A percentile compares a stretch with the other conserved stretches of the same genome.
Conservation (phyloP, 2,888 invertebrate genomes). For the Belgica antarctica region DNA sequence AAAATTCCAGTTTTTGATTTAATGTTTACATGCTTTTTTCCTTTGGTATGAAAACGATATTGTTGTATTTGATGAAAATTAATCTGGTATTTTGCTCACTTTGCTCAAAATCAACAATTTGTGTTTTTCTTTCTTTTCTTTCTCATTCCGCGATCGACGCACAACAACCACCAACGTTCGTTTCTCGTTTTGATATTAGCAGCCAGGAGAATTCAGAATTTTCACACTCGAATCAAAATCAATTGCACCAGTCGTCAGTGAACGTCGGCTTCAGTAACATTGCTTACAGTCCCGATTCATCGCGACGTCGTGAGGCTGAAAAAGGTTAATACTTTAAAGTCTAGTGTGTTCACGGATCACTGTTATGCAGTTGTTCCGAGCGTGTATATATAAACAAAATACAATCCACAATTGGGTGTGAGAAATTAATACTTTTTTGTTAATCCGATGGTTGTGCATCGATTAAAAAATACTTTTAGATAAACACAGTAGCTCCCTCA, state of each 20-base stretch:
- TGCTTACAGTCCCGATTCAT: slow-evolving; percentile 41
- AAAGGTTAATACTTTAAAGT: slow-evolving; percentile 27
- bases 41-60: neutral
- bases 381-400: slow-evolving; percentile 18
- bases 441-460: neutral
- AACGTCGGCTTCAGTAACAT: slow-evolving; percentile 45
- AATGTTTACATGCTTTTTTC: slow-evolving; percentile 11
- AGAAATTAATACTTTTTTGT: slow-evolving; percentile 8
- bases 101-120: slow-evolving; percentile 6
- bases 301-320: slow-evolving; percentile 39
- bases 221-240: slow-evolving; percentile 45
- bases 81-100: slow-evolving; percentile 29
- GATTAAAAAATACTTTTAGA: slow-evolving; percentile 3
- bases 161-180: neutral
- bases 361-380: neutral
- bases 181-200: neutral
- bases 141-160: slow-evolving; percentile 13
- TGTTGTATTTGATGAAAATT: slow-evolving; percentile 30
- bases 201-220: slow-evolving; percentile 45
- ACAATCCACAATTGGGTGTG: slow-evolving; percentile 8
- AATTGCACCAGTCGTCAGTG: slow-evolving; percentile 45
- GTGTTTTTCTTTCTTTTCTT: slow-evolving; percentile 13
- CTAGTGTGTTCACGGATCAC: neutral
- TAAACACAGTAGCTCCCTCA: slow-evolving; percentile 5
- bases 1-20: neutral